Percentiles rank a stretch among this genome's conserved stretches.
phyloP scores from a whole-genome alignment of 2,888 invertebrate species.

The Mylabris sibirica region DNA sequence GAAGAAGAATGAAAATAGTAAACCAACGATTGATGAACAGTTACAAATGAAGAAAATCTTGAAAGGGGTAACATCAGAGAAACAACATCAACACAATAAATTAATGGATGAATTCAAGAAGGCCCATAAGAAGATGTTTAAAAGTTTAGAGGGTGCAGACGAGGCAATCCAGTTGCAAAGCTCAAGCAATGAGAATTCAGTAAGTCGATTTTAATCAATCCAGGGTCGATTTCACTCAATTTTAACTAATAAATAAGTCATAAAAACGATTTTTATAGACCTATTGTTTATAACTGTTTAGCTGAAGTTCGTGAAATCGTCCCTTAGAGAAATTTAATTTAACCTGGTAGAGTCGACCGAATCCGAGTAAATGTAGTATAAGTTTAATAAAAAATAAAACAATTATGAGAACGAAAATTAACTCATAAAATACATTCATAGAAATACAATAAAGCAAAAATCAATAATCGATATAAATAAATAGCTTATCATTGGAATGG shows the following conservation, averaged over 20 bases:
- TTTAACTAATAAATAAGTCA: too few relatives aligned
- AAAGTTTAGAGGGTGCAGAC: conserved; percentile 49
- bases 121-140: conserved; percentile 88
- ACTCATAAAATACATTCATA: neutral
- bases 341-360: too few relatives aligned
- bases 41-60: conserved; percentile 58
- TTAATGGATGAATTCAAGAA: conserved; percentile 90
- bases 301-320: too few relatives aligned
- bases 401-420: neutral
- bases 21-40: conserved; percentile 58
- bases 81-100: conserved; percentile 75
- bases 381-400: too few relatives aligned
- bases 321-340: too few relatives aligned
- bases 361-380: too few relatives aligned
- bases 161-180: conserved; percentile 9
- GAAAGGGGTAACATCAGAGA: conserved; percentile 67
- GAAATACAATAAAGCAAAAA: neutral
- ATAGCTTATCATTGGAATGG: neutral
- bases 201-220: too few relatives aligned
- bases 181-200: neutral
- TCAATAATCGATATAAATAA: conserved; percentile 11
- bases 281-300: too few relatives aligned
- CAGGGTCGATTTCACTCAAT: too few relatives aligned
- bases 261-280: too few relatives aligned
- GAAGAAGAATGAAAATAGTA: conserved; percentile 46